Percentiles rank a stretch among this genome's conserved stretches.
Evolutionary conservation across 2,888 invertebrate species (phyloP).

Genomic region (Calameuta idolon): DNA sequence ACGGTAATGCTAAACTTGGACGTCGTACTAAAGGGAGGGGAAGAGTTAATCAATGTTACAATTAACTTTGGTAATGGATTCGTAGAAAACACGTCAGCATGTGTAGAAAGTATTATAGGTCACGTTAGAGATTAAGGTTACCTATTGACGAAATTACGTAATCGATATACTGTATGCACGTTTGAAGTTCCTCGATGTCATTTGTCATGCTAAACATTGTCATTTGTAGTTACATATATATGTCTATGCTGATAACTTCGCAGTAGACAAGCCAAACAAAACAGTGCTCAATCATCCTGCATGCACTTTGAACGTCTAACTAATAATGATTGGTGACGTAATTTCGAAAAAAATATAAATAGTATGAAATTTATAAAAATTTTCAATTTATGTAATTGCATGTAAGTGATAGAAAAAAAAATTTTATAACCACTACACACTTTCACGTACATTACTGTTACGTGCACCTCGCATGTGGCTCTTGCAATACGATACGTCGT

Average conservation of each 20-base stretch:
- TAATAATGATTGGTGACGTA: background rate
- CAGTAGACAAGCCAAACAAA: background rate
- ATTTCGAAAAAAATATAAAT: background rate
- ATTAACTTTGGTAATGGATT: no score
- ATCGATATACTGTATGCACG: background rate
- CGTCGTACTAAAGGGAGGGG: background rate
- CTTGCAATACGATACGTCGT: background rate
- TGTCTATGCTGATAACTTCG: background rate
- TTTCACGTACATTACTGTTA: background rate
- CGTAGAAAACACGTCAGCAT: background rate
- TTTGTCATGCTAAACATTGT: background rate
- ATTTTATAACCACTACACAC: background rate
- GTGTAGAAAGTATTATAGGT: background rate
- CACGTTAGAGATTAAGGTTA: background rate
- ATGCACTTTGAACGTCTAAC: background rate
- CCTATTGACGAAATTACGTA: background rate
- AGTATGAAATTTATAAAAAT: background rate
- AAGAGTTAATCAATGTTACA: no score
- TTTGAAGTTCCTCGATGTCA: background rate
- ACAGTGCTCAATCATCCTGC: background rate
- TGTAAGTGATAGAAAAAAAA: background rate
- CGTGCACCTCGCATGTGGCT: background rate
- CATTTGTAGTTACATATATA: background rate
- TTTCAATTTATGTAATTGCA: background rate
- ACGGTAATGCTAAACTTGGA: background rate